Percentiles rank a stretch among this genome's conserved stretches.
Conservation (phyloP, 2,113 vertebrate genomes). For the Mandrillus leucophaeus region DNA sequence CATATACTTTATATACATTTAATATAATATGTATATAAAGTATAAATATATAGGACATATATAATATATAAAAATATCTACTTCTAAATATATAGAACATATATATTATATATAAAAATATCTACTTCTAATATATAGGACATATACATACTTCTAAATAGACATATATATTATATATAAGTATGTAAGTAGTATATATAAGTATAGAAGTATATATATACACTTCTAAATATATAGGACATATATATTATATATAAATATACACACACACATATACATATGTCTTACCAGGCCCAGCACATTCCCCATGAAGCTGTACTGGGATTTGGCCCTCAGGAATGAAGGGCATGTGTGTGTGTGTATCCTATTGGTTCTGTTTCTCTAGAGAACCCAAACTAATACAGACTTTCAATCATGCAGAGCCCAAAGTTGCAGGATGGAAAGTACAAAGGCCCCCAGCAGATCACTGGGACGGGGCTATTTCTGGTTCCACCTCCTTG, state of each 20-base stretch:
- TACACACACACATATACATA: not conserved
- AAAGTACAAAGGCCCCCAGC: not conserved
- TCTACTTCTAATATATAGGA: no score
- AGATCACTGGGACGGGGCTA: not conserved
- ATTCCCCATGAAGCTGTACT: no score
- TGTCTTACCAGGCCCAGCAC: no score
- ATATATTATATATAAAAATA: not conserved
- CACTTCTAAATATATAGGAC: no score
- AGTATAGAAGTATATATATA: no score
- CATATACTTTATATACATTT: no score
- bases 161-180: not conserved
- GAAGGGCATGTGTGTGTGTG: no score
- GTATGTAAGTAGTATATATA: no score
- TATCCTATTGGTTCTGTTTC: not conserved
- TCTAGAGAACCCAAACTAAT: not conserved
- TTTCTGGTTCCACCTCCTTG: not conserved
- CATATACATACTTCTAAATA: no score
- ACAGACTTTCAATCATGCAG: not conserved
- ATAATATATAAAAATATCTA: no score
- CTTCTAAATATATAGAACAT: not conserved
- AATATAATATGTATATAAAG: no score
- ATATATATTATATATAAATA: not conserved
- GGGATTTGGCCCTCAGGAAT: no score
- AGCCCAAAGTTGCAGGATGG: not conserved
- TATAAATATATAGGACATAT: not conserved